Conservation (phyloP, 2,888 invertebrate genomes). For the Halictus quadricinctus region DNA sequence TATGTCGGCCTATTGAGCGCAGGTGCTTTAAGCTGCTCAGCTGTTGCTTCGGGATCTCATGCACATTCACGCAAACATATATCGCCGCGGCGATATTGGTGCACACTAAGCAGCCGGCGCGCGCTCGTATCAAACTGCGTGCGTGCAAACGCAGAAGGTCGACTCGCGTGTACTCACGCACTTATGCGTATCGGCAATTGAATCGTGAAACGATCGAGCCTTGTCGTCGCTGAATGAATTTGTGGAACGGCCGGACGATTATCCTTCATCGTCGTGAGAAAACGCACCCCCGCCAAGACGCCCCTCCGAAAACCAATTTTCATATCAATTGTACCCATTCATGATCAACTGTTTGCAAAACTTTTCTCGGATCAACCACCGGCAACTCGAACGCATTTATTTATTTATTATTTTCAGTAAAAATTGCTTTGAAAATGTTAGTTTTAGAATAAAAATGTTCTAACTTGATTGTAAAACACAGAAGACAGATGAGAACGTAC, state of each 20-base stretch:
- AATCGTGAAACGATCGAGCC: conserved; percentile 64
- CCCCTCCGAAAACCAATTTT: not conserved
- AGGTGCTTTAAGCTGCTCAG: conserved; percentile 79
- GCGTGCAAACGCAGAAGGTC: conserved; percentile 57
- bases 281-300: not conserved
- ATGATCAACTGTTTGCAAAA: not conserved
- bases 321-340: not conserved
- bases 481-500: no score
- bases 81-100: conserved; percentile 56
- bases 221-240: conserved; percentile 57
- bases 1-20: conserved; percentile 73
- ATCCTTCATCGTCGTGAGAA: conserved; percentile 7
- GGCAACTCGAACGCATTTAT: no score
- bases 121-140: conserved; percentile 41
- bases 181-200: conserved; percentile 68
- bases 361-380: not conserved
- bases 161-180: conserved; percentile 66
- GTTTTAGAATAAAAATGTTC: not conserved
- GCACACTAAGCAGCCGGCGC: conserved; percentile 47
- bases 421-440: not conserved
- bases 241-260: conserved; percentile 31
- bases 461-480: no score
- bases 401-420: not conserved
- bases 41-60: conserved; percentile 77
- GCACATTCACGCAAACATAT: conserved; percentile 58